phyloP scores from a whole-genome alignment of 2,888 invertebrate species.

The Clostera curtula region DNA sequence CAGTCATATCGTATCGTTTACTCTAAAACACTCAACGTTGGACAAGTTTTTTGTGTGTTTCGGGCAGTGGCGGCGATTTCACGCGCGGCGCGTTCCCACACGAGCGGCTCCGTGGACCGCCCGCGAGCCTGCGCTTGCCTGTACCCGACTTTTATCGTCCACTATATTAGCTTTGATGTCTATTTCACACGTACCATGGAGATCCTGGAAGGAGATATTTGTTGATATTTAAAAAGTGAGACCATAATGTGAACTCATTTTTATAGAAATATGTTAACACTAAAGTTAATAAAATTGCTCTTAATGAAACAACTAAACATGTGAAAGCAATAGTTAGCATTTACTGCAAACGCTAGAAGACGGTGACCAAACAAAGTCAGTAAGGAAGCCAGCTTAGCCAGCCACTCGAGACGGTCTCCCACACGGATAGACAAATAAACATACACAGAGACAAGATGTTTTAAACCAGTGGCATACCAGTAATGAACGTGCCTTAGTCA shows the following conservation, averaged over 20 bases:
- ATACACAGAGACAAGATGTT: constrained; percentile 8
- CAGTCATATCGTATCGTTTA: constrained; percentile 7
- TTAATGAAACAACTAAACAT: no score
- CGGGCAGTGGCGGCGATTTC: constrained; percentile 25
- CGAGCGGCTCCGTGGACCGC: constrained; percentile 26
- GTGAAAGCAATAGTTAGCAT: no score
- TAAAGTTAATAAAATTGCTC: no score
- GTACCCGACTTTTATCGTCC: constrained; percentile 11
- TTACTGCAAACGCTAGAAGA: no score
- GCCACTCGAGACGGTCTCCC: constrained; percentile 10
- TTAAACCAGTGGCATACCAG: not conserved
- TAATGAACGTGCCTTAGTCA: no score
- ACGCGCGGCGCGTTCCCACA: constrained; percentile 28
- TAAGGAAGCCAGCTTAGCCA: constrained; percentile 3
- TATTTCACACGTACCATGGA: constrained; percentile 16
- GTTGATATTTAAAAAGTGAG: no score
- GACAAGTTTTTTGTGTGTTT: constrained; percentile 14
- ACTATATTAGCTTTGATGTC: constrained; percentile 20
- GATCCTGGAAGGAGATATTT: constrained; percentile 3
- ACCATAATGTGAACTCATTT: no score
- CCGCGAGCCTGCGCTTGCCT: constrained; percentile 23
- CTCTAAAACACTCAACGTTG: constrained; percentile 12
- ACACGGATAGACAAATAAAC: constrained; percentile 16
- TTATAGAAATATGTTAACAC: no score
- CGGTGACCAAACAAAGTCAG: no score